Conservation (phyloP, 2,797 vertebrate genomes). For the Mergus octosetaceus region DNA sequence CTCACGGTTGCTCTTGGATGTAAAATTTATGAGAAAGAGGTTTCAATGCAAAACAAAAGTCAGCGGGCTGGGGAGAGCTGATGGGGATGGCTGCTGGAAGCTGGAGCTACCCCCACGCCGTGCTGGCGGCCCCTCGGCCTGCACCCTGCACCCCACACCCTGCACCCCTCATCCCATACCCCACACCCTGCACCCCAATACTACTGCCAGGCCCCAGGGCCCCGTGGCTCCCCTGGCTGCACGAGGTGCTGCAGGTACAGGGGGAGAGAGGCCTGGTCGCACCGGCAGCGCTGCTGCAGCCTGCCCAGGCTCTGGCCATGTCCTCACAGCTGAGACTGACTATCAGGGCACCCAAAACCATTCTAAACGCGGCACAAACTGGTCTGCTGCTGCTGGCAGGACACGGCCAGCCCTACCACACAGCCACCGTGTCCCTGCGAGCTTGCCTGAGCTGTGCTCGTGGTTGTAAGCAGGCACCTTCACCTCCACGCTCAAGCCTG, state of each 20-base stretch:
- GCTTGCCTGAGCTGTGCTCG: not conserved
- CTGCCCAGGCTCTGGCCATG: not conserved
- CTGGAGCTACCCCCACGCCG: slow-evolving; percentile 21
- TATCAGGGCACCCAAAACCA: not conserved
- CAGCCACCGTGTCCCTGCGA: not conserved
- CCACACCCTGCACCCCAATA: too few relatives aligned
- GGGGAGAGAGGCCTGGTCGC: not conserved
- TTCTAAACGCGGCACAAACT: not conserved
- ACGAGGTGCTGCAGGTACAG: too few relatives aligned
- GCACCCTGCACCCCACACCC: too few relatives aligned
- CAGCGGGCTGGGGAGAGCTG: slow-evolving; percentile 31
- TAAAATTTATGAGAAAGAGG: slow-evolving; percentile 43
- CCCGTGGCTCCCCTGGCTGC: too few relatives aligned
- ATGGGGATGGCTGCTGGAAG: slow-evolving; percentile 47
- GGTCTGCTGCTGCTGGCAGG: not conserved
- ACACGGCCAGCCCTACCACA: not conserved
- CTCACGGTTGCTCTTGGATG: slow-evolving; percentile 38
- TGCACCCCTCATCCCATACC: too few relatives aligned
- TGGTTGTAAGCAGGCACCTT: not conserved
- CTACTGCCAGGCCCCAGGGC: too few relatives aligned
- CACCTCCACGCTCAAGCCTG: not conserved
- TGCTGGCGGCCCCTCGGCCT: too few relatives aligned
- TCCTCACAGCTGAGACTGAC: not conserved
- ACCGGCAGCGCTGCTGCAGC: not conserved
- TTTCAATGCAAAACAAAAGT: slow-evolving; percentile 38